Evolutionary conservation across 2,888 invertebrate genomes (phyloP), one percentile per base, ranked within the genome.

Genomic region (Nemotelus pantherinus): DNA sequence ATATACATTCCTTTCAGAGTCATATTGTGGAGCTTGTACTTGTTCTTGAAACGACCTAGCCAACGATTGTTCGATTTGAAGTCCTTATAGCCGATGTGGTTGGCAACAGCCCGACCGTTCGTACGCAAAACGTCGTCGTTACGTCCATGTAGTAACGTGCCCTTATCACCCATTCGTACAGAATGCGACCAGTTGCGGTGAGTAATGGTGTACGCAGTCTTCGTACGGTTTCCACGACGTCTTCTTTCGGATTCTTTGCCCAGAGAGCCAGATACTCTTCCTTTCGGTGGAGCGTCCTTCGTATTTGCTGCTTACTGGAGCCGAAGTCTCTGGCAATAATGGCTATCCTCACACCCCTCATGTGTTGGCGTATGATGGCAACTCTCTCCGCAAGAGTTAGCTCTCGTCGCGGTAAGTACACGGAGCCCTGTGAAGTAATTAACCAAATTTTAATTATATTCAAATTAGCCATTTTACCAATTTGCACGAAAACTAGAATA

Each of bases 221-320:
- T 9, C 67, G 67, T 9, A 67, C 67, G 9, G 39, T 44, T 45
- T 67, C 67, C 3, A 67, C 47, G 3, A 67, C 50, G 25, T 67
- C 9, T 7, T 50, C 47, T 4, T 67, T 44, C 2, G 48, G 4
- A 10, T 65, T 76, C 9, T 74, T 74, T 50, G 76, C 65, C 67
- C 67, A 78, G 25, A 76, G 64, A 9, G 70, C 76, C 45, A 76
- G 25, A 43, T 76, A 72, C 48, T 76, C 76, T 2, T 72, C 72
- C 47, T 60, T 71, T 44, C 71, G 74, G 2, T 72, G 76, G 7
- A 78, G 1, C 43, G 77, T 78, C 9, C 71, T 71, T 43, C 65
- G 76, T 0, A 78, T 72, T 71, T 78, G 78, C 1, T 67, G 67
- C 41, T 67, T 67, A 39, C 67, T 67, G 47, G 50, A 67, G 5